Evolutionary conservation across 2,888 invertebrate species (phyloP), one percentile per base, ranked within the genome.

Genomic region (Bembecia ichneumoniformis): DNA sequence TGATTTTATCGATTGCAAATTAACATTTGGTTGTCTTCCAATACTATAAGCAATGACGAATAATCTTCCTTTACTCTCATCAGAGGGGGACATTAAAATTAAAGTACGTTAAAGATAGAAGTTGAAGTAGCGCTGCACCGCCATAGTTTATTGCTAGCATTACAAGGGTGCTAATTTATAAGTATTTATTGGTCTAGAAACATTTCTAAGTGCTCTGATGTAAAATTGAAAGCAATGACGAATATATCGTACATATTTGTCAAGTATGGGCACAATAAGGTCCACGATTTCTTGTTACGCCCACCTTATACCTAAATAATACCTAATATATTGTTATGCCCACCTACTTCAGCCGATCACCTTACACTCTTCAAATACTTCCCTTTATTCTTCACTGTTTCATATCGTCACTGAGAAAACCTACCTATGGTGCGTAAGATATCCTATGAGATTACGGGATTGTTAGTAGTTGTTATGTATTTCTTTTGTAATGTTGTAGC

Each of bases 11-110:
- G 51, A 60, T 55, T 57, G 56, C 57, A 57, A 56, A 60, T 59
- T 58, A 51, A 67, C 80, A 64, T 62, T 72, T 78, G 75, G 69
- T 67, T 58, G 83, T 82, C 82, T 84, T 83, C 83, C 83, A 83
- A 61, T 82, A 77, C 64, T 61, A 58, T 77, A 80, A 77, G 76
- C 67, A 64, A 64, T 70, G 69, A 64, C 55, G 58, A 66, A 56
- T 60, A 50, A 57, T 60, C 55, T 66, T 66, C 57, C 28, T 28
- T 28, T 28, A 28, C 28, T 28, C 28, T 28, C 28, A 7, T 9
- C n/a, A n/a, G 28, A 28, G 9, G 28, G 9, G 28, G 28, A 28
- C 28, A 28, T 28, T 28, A 28, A 28, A 28, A 28, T 28, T 28
- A 28, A 28, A 28, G 28, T 28, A 28, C 28, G 28, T 40, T 13